Evolutionary conservation across 2,113 vertebrate species (phyloP), one percentile per base, ranked within the genome.

Genomic region (Catharus bicknelli): DNA sequence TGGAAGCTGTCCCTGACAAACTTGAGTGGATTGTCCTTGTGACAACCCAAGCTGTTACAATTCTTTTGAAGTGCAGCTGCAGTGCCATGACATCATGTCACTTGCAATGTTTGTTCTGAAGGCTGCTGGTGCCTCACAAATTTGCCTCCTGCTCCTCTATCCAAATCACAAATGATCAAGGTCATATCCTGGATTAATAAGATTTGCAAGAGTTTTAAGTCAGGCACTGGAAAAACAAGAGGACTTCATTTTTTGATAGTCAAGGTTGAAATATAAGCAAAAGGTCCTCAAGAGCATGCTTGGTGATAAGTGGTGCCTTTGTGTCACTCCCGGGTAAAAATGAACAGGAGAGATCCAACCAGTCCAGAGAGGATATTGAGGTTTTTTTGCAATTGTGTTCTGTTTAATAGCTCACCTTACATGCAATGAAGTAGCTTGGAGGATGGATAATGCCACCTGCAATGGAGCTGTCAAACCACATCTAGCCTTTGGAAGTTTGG

Each of bases 21-120:
- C 45, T 95, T 93, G 66, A 86, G 82, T 32, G 55, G 63, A 78
- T 61, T 0, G 84, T 86, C 96, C 96, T 96, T 96, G 93, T 78
- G 81, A 76, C 58, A 95, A 73, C 27, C 10, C 19, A 77, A 84
- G 72, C 45, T 50, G 21, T 91, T 89, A 85, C 2, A 87, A 51
- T 79, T 74, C 91, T 91, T 96, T 95, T 97, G 96, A 97, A 96
- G 84, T 94, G 79, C 21, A 62, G 86, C 81, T 93, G 63, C 54
- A 90, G 66, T 94, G 95, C 63, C 94, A 0, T 69, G 88, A 87
- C 68, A 90, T 95, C 54, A 73, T 93, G 90, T 76, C 40, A 77
- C 81, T 88, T 94, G 89, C 91, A 95, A 51, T 91, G 66, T 95
- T 96, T 75, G 86, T 85, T 90, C 63, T 90, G 86, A 88, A 93